Evolutionary conservation across 2,797 vertebrate genomes (phyloP), one percentile per base, ranked within the genome.

Genomic region (Pelodytes ibericus): DNA sequence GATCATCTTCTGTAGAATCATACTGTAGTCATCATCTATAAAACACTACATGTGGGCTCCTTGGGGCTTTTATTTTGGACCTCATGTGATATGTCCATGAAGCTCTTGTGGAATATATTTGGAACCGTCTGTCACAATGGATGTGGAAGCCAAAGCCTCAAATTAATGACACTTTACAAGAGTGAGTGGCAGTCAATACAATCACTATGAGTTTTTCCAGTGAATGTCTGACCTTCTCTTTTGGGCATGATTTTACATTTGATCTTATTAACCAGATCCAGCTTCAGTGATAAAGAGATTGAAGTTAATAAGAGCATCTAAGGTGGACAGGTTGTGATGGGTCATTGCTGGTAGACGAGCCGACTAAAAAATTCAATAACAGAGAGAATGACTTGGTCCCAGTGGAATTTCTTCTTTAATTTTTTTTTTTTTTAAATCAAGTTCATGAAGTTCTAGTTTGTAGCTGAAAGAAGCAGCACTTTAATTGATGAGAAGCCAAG

Each of bases 381-480:
- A 60, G 29, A 61, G 24, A 22, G 24, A 67, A 61, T 29, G 9
- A 61, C 29, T 30, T 62, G 25, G 44, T 68, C 56, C 57, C 63
- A 57, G 39, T 27, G 33, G 20, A 22, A 30, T 53, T 56, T 25
- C n/a, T n/a, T n/a, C n/a, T n/a, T n/a, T n/a, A n/a, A n/a, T n/a
- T n/a, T n/a, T n/a, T n/a, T n/a, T n/a, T n/a, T n/a, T n/a, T n/a
- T n/a, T n/a, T n/a, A n/a, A n/a, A 59, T 27, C 62, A 62, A 39
- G 49, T 30, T 72, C 56, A 26, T 49, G 72, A 61, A 26, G 58
- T 67, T 25, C 63, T 68, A 73, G 44, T 79, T 41, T 53, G n/a
- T 62, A 79, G 76, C 76, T 79, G 76, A 73, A 79, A 62, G 51
- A 71, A 79, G 76, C 76, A 79, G 76, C 76, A 79, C 13, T 56